Base-by-base conservation (phyloP, 2,888 invertebrate genomes). In the Macrosoma leucophasiata region DNA sequence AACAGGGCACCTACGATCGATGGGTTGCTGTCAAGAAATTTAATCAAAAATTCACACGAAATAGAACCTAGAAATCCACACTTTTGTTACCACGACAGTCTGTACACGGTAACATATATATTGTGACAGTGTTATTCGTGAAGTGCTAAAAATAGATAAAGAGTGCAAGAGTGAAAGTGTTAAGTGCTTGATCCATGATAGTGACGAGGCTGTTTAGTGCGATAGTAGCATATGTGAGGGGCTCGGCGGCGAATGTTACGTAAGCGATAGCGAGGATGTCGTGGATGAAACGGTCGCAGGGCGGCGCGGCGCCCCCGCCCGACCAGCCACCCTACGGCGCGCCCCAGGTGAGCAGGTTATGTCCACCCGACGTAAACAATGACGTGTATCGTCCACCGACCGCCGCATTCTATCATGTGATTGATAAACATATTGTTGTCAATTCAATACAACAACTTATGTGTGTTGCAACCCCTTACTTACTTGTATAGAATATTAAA, bases 1-100 rank as follows among this genome's bases (percentile, higher is more conserved):
- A 84, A 84, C 84, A 75, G 71, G 84, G 84, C 84, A 84, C 78
- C 77, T 84, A 76, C 82, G 81, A 82, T 84, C 84, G 79, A 81
- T 82, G 76, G 72, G 55, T 55, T 68, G 63, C 73, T 78, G 81
- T 81, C 82, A 81, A 78, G 62, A 71, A 66, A n/a, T 60, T 67
- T 69, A 49, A 61, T 55, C 57, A 51, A 59, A 54, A 65, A 67
- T 61, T 64, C 63, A 58, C 61, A 63, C 53, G 54, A 59, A n/a
- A n/a, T 61, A 67, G 31, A 33, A 30, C 11, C 22, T 18, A 58
- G 61, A 61, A 55, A 52, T 50, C 45, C 39, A n/a, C n/a, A n/a
- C n/a, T n/a, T n/a, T n/a, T n/a, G n/a, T n/a, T n/a, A n/a, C n/a
- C n/a, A n/a, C n/a, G n/a, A n/a, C n/a, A n/a, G n/a, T n/a, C n/a